Evolutionary conservation across 2,888 invertebrate species (phyloP).

Genomic region (Ophonus ardosiacus): DNA sequence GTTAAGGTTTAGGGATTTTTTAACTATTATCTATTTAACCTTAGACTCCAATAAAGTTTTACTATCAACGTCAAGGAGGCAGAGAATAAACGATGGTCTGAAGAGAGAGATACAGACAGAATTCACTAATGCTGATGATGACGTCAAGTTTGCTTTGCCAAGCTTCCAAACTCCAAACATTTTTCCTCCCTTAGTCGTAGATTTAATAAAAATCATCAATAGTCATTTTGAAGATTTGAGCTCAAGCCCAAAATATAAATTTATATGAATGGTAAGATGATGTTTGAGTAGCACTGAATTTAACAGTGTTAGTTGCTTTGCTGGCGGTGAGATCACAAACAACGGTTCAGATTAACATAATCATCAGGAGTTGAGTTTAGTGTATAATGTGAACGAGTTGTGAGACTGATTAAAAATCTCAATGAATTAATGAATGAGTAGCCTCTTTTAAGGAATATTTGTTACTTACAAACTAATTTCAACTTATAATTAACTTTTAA

Average conservation of each 20-base stretch:
- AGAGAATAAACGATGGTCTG: too few species aligned
- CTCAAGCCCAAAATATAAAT: background rate
- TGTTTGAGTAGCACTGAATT: conserved; percentile 1
- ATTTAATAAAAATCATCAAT: too few species aligned
- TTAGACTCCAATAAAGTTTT: too few species aligned
- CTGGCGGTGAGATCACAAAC: conserved; percentile 44
- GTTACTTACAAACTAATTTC: background rate
- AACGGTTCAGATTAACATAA: conserved; percentile 41
- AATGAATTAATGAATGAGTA: conserved; percentile 32
- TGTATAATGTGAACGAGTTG: conserved; percentile 36
- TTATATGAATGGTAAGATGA: background rate
- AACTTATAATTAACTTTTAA: background rate
- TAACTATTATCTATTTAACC: too few species aligned
- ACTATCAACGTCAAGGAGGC: too few species aligned
- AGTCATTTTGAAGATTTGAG: too few species aligned
- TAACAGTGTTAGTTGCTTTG: conserved; percentile 11
- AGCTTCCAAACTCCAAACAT: too few species aligned
- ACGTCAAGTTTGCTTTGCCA: too few species aligned
- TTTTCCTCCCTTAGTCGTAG: too few species aligned
- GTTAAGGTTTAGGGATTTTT: too few species aligned
- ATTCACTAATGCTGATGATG: too few species aligned
- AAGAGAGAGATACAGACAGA: too few species aligned
- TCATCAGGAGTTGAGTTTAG: conserved; percentile 27
- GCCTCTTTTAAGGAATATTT: background rate
- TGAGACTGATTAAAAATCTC: conserved; percentile 34